Evolutionary conservation across 2,888 invertebrate genomes (phyloP).

Genomic region (Gandaritis pyraliata): DNA sequence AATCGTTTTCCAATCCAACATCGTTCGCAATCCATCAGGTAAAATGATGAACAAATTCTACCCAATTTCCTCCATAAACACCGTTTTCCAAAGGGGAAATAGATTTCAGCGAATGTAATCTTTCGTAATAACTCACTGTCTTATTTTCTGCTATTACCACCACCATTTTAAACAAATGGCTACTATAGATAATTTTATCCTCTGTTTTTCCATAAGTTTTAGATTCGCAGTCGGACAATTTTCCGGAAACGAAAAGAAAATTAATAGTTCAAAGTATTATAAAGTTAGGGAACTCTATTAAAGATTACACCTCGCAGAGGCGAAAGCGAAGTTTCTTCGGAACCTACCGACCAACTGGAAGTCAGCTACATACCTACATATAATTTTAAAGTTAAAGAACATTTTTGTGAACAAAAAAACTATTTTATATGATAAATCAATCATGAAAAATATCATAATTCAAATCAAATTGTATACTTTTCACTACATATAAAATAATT

Average conservation of each 20-base stretch:
- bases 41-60: constrained; percentile 4
- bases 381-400: too few relatives aligned
- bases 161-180: too few relatives aligned
- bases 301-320: constrained; percentile 47
- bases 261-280: constrained; percentile 58
- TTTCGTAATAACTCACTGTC: neutral
- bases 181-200: too few relatives aligned
- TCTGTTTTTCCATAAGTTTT: neutral
- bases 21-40: constrained; percentile 5
- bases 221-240: constrained; percentile 56
- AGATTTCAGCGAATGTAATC: neutral
- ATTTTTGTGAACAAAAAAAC: too few relatives aligned
- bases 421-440: too few relatives aligned
- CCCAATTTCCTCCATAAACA: constrained; percentile 1
- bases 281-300: constrained; percentile 24
- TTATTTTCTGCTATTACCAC: too few relatives aligned
- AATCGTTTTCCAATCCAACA: constrained; percentile 4
- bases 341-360: neutral
- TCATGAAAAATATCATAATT: too few relatives aligned
- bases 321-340: neutral
- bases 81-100: neutral
- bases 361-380: neutral
- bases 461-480: too few relatives aligned
- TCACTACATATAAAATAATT: too few relatives aligned
- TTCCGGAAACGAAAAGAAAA: constrained; percentile 63